A percentile compares a stretch with the other conserved stretches of the same genome.
Conservation (phyloP, 1,140 invertebrate species). For the Tetragonula clypearis region DNA sequence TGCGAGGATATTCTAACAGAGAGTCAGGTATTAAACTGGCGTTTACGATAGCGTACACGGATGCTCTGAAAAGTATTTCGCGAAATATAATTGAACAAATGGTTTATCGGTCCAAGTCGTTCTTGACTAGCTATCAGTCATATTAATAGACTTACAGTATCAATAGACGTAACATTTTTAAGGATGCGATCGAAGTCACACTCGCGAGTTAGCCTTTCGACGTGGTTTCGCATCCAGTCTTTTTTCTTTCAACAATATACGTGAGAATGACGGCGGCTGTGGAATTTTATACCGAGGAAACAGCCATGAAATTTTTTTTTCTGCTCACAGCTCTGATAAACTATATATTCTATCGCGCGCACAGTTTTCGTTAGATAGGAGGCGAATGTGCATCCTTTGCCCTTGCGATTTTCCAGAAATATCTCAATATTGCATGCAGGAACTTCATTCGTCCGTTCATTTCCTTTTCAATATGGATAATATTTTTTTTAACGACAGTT, state of each 20-base stretch:
- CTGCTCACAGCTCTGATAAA: neutral
- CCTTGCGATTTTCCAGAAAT: conserved; percentile 15
- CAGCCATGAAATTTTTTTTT: neutral
- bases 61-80: conserved; percentile 13
- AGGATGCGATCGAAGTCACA: neutral
- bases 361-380: no score
- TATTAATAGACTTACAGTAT: conserved; percentile 16
- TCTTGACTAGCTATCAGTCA: no score
- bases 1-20: neutral
- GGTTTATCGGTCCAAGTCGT: no score
- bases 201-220: neutral
- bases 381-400: conserved; percentile 26
- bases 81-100: neutral
- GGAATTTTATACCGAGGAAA: conserved; percentile 13
- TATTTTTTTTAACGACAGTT: neutral
- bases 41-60: conserved; percentile 13
- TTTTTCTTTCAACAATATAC: neutral
- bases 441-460: neutral
- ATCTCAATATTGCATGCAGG: conserved; percentile 4
- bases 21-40: neutral
- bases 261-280: neutral
- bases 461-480: conserved; percentile 17
- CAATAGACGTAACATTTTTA: conserved; percentile 23
- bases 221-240: neutral
- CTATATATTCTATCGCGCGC: neutral